A percentile compares a stretch with the other conserved stretches of the same genome.
Conservation (phyloP, 2,888 invertebrate genomes). For the Drosophila neotestacea region DNA sequence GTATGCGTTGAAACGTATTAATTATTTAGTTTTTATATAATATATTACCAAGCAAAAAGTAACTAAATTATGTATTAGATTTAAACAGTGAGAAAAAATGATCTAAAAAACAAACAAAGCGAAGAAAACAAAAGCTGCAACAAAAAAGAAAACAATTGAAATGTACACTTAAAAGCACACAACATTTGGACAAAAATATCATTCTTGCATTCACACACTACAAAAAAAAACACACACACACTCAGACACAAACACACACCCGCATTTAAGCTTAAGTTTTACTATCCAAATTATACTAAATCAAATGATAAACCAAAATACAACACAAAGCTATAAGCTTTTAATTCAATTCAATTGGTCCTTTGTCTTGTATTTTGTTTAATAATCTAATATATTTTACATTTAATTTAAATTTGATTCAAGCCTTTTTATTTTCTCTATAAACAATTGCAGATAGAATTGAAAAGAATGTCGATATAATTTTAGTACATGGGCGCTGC, state of each 20-base stretch:
- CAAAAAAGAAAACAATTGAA: constrained; percentile 48
- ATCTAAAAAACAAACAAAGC: constrained; percentile 27
- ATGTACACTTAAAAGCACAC: constrained; percentile 38
- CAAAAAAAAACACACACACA: constrained; percentile 34
- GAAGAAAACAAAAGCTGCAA: constrained; percentile 34
- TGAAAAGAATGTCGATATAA: constrained; percentile 74
- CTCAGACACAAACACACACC: constrained; percentile 32
- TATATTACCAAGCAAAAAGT: constrained; percentile 59
- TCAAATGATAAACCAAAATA: constrained; percentile 40
- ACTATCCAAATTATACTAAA: constrained; percentile 48
- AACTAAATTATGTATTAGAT: constrained; percentile 77
- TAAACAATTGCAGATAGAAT: constrained; percentile 44
- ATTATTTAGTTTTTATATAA: constrained; percentile 78
- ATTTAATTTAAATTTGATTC: constrained; percentile 39
- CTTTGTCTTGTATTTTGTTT: constrained; percentile 41
- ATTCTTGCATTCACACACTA: constrained; percentile 30
- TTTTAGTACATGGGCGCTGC: constrained; percentile 55
- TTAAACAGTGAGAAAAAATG: constrained; percentile 57
- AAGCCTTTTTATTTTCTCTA: constrained; percentile 49
- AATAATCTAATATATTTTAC: constrained; percentile 21
- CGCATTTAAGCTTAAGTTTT: constrained; percentile 62
- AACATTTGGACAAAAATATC: constrained; percentile 44
- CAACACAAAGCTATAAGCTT: constrained; percentile 35
- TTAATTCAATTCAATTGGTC: constrained; percentile 26
- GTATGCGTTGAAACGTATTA: constrained; percentile 74